Evolutionary conservation across 1,140 invertebrate genomes (phyloP).

Genomic region (Caenorhabditis latens): DNA sequence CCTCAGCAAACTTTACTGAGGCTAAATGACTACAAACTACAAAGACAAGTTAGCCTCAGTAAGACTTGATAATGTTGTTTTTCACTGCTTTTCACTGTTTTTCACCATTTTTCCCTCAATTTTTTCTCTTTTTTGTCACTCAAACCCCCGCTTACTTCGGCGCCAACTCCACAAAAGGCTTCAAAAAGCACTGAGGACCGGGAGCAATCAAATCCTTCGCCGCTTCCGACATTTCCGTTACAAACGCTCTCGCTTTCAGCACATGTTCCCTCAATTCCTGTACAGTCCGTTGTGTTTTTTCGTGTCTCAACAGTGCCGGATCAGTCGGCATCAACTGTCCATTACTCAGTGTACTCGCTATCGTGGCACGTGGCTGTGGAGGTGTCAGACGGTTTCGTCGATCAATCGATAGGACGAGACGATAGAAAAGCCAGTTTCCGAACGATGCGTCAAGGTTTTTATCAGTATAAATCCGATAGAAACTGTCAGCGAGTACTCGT

Average conservation of each 20-base stretch:
- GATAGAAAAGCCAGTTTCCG: constrained; percentile 39
- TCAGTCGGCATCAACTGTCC: constrained; percentile 11
- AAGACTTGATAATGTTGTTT: background rate
- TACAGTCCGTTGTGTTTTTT: constrained; percentile 24
- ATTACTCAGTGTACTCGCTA: background rate
- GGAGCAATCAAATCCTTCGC: constrained; percentile 9
- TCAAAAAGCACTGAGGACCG: constrained; percentile 42
- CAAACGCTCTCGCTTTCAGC: background rate
- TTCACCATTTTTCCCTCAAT: background rate
- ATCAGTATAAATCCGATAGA: constrained; percentile 49
- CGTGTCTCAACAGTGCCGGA: background rate
- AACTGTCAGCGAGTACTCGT: constrained; percentile 12
- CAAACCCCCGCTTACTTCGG: background rate
- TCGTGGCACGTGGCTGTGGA: constrained; percentile 21
- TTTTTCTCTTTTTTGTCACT: background rate
- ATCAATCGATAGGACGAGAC: constrained; percentile 40
- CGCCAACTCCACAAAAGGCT: constrained; percentile 54
- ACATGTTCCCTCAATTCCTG: background rate
- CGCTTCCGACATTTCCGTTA: constrained; percentile 5
- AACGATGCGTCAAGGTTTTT: constrained; percentile 49
- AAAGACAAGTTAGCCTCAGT: too few species aligned
- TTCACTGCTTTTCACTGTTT: background rate
- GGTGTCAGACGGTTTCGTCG: constrained; percentile 44
- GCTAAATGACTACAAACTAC: too few species aligned
- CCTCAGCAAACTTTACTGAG: background rate